Percentiles rank a stretch among this genome's conserved stretches.
These are phyloP conservation scores for Drosophila anomelani DNA, from an alignment of 2,888 invertebrate genomes.

Conservation along the genomic window DNA sequence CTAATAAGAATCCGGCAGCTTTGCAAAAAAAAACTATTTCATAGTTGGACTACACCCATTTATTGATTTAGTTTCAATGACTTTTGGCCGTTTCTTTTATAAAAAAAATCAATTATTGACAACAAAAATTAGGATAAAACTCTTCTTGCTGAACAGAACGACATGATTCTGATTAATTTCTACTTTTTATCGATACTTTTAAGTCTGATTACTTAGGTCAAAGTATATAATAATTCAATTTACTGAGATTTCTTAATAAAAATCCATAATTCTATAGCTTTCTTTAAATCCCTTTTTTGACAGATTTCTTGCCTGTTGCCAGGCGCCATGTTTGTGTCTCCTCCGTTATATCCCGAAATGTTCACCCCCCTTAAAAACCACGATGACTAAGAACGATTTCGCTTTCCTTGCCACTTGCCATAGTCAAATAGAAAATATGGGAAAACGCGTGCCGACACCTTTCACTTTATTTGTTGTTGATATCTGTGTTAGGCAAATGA, in stretches of 20 bases:
- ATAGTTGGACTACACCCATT: constrained; percentile 2
- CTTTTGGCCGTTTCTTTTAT: not conserved
- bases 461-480: constrained; percentile 69
- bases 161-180: too few relatives aligned
- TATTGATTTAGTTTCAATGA: not conserved
- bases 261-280: constrained; percentile 6
- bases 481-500: constrained; percentile 57
- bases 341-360: not conserved
- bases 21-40: not conserved
- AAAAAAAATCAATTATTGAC: not conserved
- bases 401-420: constrained; percentile 20
- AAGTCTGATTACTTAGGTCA: not conserved
- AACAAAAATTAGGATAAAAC: not conserved
- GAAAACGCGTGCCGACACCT: constrained; percentile 68
- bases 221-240: not conserved
- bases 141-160: not conserved
- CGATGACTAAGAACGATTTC: constrained; percentile 41
- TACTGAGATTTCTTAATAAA: not conserved
- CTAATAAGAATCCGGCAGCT: not conserved
- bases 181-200: not conserved
- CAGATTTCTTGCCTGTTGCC: constrained; percentile 23
- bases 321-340: constrained; percentile 6
- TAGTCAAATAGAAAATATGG: constrained; percentile 55
- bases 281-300: not conserved
- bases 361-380: not conserved